Evolutionary conservation across 2,888 invertebrate genomes (phyloP).

Genomic region (Pyrochroa serraticornis): DNA sequence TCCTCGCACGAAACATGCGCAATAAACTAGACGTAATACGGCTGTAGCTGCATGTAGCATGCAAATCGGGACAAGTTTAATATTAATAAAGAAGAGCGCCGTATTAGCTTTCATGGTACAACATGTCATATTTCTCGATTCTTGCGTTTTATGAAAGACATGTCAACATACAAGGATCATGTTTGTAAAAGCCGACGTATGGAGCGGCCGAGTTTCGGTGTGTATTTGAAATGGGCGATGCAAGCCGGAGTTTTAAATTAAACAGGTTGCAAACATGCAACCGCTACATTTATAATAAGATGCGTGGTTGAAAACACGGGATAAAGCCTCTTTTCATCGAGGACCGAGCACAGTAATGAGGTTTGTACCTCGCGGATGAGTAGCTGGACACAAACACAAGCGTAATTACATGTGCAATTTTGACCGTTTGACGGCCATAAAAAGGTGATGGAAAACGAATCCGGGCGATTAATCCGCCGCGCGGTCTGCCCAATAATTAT

Average conservation of each 20-base stretch:
- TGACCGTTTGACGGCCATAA: too few species aligned
- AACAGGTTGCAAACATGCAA: conserved; percentile 12
- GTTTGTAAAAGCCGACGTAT: not conserved
- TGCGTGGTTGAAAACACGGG: not conserved
- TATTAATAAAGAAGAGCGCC: conserved; percentile 54
- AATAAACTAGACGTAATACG: conserved; percentile 13
- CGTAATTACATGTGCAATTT: conserved; percentile 7
- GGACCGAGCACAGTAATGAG: conserved; percentile 9
- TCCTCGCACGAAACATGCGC: not conserved
- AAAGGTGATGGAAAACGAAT: not conserved
- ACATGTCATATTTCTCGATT: conserved; percentile 50
- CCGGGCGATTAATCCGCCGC: not conserved
- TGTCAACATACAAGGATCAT: conserved; percentile 28
- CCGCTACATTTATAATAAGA: conserved; percentile 3
- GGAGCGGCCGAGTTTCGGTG: too few species aligned
- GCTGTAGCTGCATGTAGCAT: conserved; percentile 24
- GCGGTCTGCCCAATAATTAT: not conserved
- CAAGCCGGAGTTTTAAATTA: conserved; percentile 7
- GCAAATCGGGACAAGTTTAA: conserved; percentile 51
- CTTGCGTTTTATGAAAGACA: conserved; percentile 50
- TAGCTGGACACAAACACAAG: too few species aligned
- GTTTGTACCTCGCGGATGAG: conserved; percentile 8
- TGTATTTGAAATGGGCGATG: too few species aligned
- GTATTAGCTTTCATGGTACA: conserved; percentile 44
- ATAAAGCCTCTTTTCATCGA: conserved; percentile 9